Evolutionary conservation across 2,888 invertebrate genomes (phyloP).

Genomic region (Pardosa pseudoannulata): DNA sequence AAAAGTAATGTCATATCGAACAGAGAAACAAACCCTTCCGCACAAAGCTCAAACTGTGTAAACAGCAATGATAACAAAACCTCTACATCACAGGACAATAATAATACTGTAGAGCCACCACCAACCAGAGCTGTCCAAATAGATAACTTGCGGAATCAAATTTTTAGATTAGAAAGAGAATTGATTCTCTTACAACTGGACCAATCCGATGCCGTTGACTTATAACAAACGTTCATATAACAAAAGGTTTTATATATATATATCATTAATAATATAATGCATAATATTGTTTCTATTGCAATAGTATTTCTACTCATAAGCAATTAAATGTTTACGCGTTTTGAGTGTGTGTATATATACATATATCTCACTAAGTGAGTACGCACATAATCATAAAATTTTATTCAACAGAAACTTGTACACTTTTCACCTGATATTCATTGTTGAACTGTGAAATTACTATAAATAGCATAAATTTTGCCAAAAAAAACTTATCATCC

Average conservation of each 20-base stretch:
- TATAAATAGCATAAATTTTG: no score
- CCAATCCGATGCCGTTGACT: constrained; percentile 59
- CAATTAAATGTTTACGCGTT: no score
- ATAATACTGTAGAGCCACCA: background rate
- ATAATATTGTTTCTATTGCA: no score
- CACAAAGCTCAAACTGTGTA: background rate
- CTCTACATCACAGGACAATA: background rate
- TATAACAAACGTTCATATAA: constrained; percentile 44
- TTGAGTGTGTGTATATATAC: background rate
- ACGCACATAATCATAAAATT: background rate
- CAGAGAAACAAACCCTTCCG: background rate
- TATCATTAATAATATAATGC: background rate
- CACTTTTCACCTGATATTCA: background rate
- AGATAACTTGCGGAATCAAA: constrained; percentile 46
- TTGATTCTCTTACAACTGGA: constrained; percentile 62
- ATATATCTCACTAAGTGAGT: background rate
- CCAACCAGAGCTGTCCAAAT: constrained; percentile 8
- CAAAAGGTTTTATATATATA: background rate
- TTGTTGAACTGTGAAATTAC: no score
- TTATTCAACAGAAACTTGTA: background rate
- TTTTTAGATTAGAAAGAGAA: constrained; percentile 59
- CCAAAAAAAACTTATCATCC: no score
- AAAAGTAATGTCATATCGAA: background rate
- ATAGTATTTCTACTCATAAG: no score
- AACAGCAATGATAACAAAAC: background rate